Evolutionary conservation across 2,797 vertebrate genomes (phyloP).

Genomic region (Coluber constrictor): DNA sequence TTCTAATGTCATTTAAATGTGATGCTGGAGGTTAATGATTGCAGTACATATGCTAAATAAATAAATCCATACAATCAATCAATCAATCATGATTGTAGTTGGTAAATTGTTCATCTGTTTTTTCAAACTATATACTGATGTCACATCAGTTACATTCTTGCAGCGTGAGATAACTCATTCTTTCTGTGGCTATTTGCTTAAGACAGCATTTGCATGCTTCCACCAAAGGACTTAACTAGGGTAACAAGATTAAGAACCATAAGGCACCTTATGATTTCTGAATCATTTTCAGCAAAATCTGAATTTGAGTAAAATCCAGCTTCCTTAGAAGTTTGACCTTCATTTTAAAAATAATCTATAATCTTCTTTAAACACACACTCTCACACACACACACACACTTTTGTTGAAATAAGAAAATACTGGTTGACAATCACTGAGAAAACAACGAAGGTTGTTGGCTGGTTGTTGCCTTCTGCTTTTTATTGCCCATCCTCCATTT

Average conservation of each 20-base stretch:
- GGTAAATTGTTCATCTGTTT: conserved; percentile 38
- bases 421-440: neutral
- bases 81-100: conserved; percentile 26
- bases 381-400: too few relatives aligned
- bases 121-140: neutral
- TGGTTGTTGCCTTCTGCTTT: too few relatives aligned
- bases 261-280: neutral
- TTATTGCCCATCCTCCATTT: neutral
- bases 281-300: neutral
- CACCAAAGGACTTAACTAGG: neutral
- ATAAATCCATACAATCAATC: neutral
- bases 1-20: conserved; percentile 18
- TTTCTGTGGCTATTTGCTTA: neutral
- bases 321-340: neutral
- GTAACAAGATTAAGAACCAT: neutral
- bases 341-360: neutral
- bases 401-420: neutral
- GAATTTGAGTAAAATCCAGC: neutral
- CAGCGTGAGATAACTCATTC: neutral
- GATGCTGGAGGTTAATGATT: conserved; percentile 51
- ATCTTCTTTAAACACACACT: neutral
- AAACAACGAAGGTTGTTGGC: neutral
- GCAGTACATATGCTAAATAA: neutral
- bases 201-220: neutral
- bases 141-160: neutral